A percentile compares a stretch with the other conserved stretches of the same genome.
Conservation (phyloP, 2,797 vertebrate genomes). For the Rhabdophis nuchalis region DNA sequence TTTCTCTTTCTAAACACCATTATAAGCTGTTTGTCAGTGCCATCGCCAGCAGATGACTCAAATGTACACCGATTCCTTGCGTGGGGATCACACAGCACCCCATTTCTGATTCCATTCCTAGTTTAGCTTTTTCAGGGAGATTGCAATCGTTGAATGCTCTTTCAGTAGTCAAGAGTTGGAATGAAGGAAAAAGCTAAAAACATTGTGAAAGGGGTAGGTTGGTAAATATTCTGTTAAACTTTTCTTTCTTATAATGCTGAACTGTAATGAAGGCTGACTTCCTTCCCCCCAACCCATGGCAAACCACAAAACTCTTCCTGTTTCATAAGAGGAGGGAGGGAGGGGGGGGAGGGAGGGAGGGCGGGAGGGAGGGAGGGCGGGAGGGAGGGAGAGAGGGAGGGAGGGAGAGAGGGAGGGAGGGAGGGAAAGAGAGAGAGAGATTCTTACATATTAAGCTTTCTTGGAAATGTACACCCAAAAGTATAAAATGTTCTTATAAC, state of each 20-base stretch:
- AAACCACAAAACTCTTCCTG: slow-evolving; percentile 55
- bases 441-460: neutral
- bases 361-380: neutral
- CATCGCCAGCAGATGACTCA: slow-evolving; percentile 21
- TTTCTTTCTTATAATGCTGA: slow-evolving; percentile 37
- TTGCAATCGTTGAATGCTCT: neutral
- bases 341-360: neutral
- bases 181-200: neutral
- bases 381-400: neutral
- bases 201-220: slow-evolving; percentile 27
- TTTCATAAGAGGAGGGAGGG: neutral
- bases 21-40: slow-evolving; percentile 69
- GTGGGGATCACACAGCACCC: slow-evolving; percentile 30
- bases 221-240: slow-evolving; percentile 47
- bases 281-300: slow-evolving; percentile 45
- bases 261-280: slow-evolving; percentile 51
- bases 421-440: neutral
- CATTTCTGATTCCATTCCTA: slow-evolving; percentile 23
- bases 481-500: neutral
- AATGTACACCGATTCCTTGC: slow-evolving; percentile 6
- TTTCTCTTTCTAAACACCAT: slow-evolving; percentile 69
- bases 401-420: neutral
- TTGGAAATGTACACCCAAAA: neutral
- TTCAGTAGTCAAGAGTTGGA: neutral
- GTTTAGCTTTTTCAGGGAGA: slow-evolving; percentile 15